Evolutionary conservation across 2,797 vertebrate genomes (phyloP).

Genomic region (Brachymystax lenok): DNA sequence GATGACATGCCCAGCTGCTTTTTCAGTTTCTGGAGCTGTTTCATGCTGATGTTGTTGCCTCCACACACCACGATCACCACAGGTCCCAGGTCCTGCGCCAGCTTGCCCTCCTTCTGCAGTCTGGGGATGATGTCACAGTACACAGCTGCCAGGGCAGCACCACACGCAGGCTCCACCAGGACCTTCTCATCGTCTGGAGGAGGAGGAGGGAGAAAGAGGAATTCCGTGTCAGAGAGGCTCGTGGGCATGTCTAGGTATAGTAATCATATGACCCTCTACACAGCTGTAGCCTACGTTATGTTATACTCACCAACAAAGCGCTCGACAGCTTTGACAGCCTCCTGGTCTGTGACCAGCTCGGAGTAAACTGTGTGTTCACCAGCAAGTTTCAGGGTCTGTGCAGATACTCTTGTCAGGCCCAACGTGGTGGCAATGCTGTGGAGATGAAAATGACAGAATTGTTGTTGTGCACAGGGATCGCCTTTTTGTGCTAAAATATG

Average conservation of each 20-base stretch:
- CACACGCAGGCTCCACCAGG: slow-evolving; percentile 88
- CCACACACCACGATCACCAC: slow-evolving; percentile 90
- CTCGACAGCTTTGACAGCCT: slow-evolving; percentile 83
- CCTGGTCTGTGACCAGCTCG: slow-evolving; percentile 82
- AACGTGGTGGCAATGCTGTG: slow-evolving; percentile 85
- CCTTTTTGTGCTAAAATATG: not conserved
- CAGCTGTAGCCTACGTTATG: not conserved
- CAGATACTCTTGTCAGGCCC: slow-evolving; percentile 82
- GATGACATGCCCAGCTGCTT: slow-evolving; percentile 72
- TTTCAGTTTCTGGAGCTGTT: slow-evolving; percentile 77
- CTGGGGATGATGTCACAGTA: slow-evolving; percentile 79
- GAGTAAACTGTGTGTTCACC: slow-evolving; percentile 78
- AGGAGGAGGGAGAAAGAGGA: not conserved
- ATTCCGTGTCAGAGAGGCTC: not conserved
- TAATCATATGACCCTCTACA: not conserved
- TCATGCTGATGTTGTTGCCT: slow-evolving; percentile 79
- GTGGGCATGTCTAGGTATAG: not conserved
- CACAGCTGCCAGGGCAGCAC: slow-evolving; percentile 83
- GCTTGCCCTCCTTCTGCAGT: slow-evolving; percentile 78
- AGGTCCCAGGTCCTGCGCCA: slow-evolving; percentile 63
- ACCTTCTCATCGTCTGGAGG: slow-evolving; percentile 86
- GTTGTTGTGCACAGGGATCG: not conserved
- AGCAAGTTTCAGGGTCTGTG: slow-evolving; percentile 79
- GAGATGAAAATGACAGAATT: not conserved
- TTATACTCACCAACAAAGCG: slow-evolving; percentile 83